phyloP scores from a whole-genome alignment of 37 sponge, comb jelly and placozoan species.

The Axinella damicornis region DNA sequence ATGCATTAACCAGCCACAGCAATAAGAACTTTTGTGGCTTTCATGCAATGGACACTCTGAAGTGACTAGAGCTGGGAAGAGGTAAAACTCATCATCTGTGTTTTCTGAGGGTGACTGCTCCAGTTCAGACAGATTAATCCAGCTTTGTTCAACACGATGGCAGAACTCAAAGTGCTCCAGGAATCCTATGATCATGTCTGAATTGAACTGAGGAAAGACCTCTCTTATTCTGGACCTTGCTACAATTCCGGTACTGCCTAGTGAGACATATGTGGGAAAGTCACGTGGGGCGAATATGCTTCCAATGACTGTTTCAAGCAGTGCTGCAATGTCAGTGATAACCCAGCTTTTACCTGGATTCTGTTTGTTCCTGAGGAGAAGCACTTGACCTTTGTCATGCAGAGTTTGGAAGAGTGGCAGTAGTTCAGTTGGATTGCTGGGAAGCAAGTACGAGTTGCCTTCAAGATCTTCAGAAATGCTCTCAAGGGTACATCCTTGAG shows the following conservation, averaged over 20 bases:
- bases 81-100: neutral
- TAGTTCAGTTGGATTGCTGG: neutral
- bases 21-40: too few species aligned
- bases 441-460: neutral
- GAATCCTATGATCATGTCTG: slow-evolving; percentile 4
- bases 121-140: too few species aligned
- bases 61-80: slow-evolving; percentile 30
- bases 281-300: slow-evolving; percentile 19
- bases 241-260: slow-evolving; percentile 1
- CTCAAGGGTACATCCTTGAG: too few species aligned
- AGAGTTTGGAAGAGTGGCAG: slow-evolving; percentile 1
- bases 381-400: neutral
- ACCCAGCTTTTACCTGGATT: neutral
- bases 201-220: neutral
- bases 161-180: slow-evolving; percentile 29
- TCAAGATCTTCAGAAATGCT: neutral
- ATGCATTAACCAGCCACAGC: slow-evolving; percentile 21
- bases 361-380: neutral
- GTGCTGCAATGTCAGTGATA: slow-evolving; percentile 6
- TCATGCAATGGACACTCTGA: neutral
- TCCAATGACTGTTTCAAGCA: slow-evolving; percentile 11
- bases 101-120: neutral
- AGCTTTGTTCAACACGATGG: neutral
- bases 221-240: neutral
- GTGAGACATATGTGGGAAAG: neutral